Conservation (phyloP, 2,797 vertebrate genomes). For the Telmatherina bonti region DNA sequence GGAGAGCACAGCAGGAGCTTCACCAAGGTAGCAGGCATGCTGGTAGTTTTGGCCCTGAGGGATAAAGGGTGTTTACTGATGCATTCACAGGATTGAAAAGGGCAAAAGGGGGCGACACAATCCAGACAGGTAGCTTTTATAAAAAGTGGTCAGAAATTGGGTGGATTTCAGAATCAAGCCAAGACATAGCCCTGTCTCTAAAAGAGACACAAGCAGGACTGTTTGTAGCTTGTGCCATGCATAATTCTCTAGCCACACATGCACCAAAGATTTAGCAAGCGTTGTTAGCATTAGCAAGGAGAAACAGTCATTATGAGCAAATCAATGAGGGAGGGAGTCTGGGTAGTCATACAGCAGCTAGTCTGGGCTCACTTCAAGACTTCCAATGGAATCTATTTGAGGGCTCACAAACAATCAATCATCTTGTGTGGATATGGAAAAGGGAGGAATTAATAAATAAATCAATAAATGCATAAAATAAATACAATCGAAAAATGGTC, state of each 20-base stretch:
- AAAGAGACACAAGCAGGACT: slow-evolving; percentile 19
- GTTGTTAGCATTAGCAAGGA: slow-evolving; percentile 16
- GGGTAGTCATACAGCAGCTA: slow-evolving; percentile 75
- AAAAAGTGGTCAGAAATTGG: slow-evolving; percentile 32
- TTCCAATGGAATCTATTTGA: slow-evolving; percentile 21
- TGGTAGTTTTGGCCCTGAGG: slow-evolving; percentile 46
- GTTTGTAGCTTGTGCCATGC: slow-evolving; percentile 44
- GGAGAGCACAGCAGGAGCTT: slow-evolving; percentile 36
- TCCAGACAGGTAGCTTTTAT: slow-evolving; percentile 15
- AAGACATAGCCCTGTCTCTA: slow-evolving; percentile 12
- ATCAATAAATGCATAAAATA: not conserved
- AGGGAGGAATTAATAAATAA: not conserved
- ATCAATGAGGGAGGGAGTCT: slow-evolving; percentile 75
- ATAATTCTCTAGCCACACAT: slow-evolving; percentile 52
- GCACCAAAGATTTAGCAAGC: slow-evolving; percentile 35
- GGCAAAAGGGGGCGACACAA: slow-evolving; percentile 16
- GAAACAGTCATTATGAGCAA: slow-evolving; percentile 41
- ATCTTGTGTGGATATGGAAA: slow-evolving; percentile 5
- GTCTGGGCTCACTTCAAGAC: slow-evolving; percentile 40
- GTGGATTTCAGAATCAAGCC: slow-evolving; percentile 8
- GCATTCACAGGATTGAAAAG: slow-evolving; percentile 39
- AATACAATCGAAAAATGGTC: slow-evolving; percentile 16
- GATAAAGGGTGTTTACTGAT: slow-evolving; percentile 52
- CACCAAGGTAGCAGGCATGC: slow-evolving; percentile 45
- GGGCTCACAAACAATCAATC: slow-evolving; percentile 32